phyloP scores from a whole-genome alignment of 2,113 vertebrate species.

The Puffinus mauretanicus region DNA sequence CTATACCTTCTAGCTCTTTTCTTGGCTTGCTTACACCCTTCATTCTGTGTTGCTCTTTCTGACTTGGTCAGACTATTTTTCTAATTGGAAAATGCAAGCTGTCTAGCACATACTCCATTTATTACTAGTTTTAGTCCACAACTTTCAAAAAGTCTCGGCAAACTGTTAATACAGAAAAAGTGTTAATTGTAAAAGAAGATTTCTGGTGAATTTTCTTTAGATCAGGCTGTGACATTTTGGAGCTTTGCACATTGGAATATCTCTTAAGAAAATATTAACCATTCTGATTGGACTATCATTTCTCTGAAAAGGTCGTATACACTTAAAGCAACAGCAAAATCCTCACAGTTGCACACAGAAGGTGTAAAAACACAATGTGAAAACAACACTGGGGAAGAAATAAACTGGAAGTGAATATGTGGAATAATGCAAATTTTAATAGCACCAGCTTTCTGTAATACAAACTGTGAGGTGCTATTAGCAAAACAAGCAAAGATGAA shows the following conservation, averaged over 20 bases:
- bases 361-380: not conserved
- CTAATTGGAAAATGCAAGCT: not conserved
- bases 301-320: not conserved
- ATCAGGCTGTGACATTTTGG: not conserved
- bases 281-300: not conserved
- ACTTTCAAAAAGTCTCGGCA: not conserved
- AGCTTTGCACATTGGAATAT: not conserved
- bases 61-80: not conserved
- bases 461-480: slow-evolving; percentile 13
- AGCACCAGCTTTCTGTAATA: not conserved
- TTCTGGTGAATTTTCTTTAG: not conserved
- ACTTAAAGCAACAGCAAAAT: not conserved
- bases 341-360: not conserved
- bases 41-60: not conserved
- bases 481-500: not conserved
- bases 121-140: not conserved
- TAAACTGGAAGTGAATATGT: not conserved
- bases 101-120: not conserved
- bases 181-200: not conserved
- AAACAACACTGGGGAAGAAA: not conserved
- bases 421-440: slow-evolving; percentile 13
- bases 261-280: not conserved
- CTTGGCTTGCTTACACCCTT: not conserved
- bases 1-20: not conserved
- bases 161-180: not conserved